These are phyloP conservation scores for Azemiops feae DNA, from an alignment of 2,113 vertebrate genomes.

Conservation along the genomic window DNA sequence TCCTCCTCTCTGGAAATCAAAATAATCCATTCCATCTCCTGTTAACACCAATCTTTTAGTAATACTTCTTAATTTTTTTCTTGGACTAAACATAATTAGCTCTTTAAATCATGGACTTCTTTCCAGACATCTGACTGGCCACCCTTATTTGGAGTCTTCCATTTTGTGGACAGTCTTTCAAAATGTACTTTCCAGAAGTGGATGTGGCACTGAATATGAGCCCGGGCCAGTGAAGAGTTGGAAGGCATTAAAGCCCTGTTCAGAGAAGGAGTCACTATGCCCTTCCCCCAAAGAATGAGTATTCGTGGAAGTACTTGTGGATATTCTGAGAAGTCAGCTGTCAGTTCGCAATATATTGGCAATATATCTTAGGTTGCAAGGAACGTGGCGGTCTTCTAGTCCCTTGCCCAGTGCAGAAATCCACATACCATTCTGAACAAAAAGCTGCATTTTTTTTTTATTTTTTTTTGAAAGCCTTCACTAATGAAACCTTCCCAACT, in stretches of 20 bases:
- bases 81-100: not conserved
- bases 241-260: not conserved
- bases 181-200: not conserved
- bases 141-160: not conserved
- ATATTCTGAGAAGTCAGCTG: not conserved
- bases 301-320: not conserved
- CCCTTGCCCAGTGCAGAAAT: not conserved
- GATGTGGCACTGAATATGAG: not conserved
- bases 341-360: not conserved
- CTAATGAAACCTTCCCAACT: not conserved
- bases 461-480: not conserved
- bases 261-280: not conserved
- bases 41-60: not conserved
- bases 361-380: not conserved
- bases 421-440: not conserved
- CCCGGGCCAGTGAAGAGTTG: not conserved
- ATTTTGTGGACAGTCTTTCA: not conserved
- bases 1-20: not conserved
- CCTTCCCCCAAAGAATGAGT: not conserved
- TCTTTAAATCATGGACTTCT: not conserved
- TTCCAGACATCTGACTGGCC: not conserved
- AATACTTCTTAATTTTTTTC: not conserved
- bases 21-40: not conserved
- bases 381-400: not conserved
- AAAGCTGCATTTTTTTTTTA: not conserved